Conservation (phyloP, 2,797 vertebrate genomes). For the Diplodus sargus region DNA sequence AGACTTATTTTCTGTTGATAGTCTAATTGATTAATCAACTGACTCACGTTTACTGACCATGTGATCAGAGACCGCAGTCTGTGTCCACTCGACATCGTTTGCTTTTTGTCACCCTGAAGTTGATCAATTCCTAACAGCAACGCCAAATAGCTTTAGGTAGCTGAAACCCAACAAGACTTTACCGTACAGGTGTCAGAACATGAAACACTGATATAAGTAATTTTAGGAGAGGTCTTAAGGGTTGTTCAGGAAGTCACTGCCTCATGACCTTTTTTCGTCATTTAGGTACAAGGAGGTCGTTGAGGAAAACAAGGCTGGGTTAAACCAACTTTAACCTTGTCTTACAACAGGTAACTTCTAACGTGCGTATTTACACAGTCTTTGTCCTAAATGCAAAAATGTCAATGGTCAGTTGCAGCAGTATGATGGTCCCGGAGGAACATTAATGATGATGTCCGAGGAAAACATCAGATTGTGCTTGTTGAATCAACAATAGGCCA, state of each 20-base stretch:
- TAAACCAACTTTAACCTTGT: no score
- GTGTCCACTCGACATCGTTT: not conserved
- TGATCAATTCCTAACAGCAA: not conserved
- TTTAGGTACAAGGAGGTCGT: not conserved
- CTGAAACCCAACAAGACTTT: not conserved
- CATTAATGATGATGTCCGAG: no score
- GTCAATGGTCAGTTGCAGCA: no score
- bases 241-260: not conserved
- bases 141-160: not conserved
- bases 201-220: not conserved
- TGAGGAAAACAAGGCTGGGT: no score
- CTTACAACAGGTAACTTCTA: no score
- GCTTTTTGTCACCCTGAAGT: no score
- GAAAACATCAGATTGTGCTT: no score
- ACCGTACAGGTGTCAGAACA: not conserved
- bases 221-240: not conserved
- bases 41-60: not conserved
- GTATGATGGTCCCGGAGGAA: no score
- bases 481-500: slow-evolving; percentile 1
- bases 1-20: no score
- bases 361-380: no score
- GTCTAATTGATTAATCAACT: no score
- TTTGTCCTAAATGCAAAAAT: no score
- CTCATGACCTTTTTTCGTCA: not conserved
- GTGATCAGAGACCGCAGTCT: not conserved